A percentile compares a stretch with the other conserved stretches of the same genome.
phyloP scores from a whole-genome alignment of 2,888 invertebrate genomes.

The Plagodis dolabraria region DNA sequence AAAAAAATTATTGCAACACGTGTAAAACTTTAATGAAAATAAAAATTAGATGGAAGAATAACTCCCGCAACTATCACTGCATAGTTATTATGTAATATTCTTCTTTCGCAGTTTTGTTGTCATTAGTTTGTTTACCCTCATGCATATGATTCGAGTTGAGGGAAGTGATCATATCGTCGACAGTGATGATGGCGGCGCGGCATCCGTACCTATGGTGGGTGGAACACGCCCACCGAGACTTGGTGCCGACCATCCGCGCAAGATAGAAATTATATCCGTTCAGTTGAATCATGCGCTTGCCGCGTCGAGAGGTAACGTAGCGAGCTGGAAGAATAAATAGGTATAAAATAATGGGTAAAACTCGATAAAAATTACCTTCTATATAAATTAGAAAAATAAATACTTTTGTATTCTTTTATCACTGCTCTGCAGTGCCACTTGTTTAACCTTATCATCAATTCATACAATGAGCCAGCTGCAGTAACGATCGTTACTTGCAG shows the following conservation, averaged over 20 bases:
- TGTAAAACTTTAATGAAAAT: no score
- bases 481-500: no score
- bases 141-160: conserved; percentile 42
- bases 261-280: conserved; percentile 51
- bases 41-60: no score
- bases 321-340: conserved; percentile 32
- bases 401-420: no score
- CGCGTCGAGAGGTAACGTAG: conserved; percentile 42
- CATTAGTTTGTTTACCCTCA: conserved; percentile 14
- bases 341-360: no score
- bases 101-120: background rate
- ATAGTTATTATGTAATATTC: conserved; percentile 22
- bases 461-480: no score
- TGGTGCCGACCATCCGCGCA: conserved; percentile 41
- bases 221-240: conserved; percentile 48
- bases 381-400: no score
- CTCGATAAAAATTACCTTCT: no score
- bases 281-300: conserved; percentile 42
- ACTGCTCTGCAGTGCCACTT: no score
- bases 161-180: conserved; percentile 48
- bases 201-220: conserved; percentile 57
- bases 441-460: no score
- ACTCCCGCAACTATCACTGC: background rate
- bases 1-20: no score
- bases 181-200: conserved; percentile 51